Conservation (phyloP, 2,888 invertebrate species). For the Drosophila ezoana region DNA sequence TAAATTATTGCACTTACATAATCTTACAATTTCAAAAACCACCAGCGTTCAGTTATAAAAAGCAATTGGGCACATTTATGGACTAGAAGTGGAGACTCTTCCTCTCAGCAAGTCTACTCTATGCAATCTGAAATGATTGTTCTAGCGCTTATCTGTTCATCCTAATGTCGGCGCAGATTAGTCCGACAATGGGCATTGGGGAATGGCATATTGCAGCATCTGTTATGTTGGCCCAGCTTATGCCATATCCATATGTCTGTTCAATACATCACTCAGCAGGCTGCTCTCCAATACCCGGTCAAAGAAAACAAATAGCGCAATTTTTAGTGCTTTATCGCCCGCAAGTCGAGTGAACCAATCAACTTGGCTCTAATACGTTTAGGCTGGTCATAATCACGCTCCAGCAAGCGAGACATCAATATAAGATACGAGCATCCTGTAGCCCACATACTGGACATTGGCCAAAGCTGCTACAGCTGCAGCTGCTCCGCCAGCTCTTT, state of each 20-base stretch:
- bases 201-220: conserved; percentile 45
- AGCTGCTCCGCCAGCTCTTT: conserved; percentile 3
- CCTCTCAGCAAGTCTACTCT: not conserved
- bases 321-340: conserved; percentile 46
- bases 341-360: conserved; percentile 50
- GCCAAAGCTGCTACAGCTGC: conserved; percentile 21
- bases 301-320: conserved; percentile 64
- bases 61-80: conserved; percentile 7
- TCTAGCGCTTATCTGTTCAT: conserved; percentile 23
- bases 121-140: conserved; percentile 25
- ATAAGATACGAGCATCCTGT: conserved; percentile 27
- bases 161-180: conserved; percentile 54
- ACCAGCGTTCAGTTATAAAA: conserved; percentile 7
- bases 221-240: conserved; percentile 59
- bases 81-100: not conserved
- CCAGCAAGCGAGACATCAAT: conserved; percentile 60
- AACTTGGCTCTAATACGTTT: conserved; percentile 63
- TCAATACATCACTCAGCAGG: conserved; percentile 50
- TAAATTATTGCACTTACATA: conserved; percentile 3
- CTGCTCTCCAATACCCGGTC: not conserved
- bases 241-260: conserved; percentile 55
- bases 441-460: conserved; percentile 9
- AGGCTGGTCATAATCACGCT: conserved; percentile 78
- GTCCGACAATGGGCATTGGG: conserved; percentile 28
- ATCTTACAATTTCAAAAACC: not conserved